phyloP scores from a whole-genome alignment of 2,797 vertebrate species.

The Paedocypris micromegethes region DNA sequence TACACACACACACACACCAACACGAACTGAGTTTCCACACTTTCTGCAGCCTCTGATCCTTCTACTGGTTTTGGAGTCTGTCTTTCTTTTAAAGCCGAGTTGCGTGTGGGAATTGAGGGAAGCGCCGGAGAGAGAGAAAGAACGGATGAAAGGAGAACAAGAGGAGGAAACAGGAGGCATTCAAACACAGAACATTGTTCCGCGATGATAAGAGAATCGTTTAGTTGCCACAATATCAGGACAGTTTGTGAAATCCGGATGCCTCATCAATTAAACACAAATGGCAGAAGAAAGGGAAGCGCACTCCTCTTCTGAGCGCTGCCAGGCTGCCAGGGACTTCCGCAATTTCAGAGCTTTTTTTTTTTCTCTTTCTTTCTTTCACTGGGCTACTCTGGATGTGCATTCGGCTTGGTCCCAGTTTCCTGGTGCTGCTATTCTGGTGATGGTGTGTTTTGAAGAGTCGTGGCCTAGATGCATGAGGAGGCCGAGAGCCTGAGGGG shows the following conservation, averaged over 20 bases:
- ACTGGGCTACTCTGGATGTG: conserved; percentile 2
- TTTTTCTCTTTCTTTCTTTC: conserved; percentile 11
- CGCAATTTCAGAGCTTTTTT: conserved; percentile 59
- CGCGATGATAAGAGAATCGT: conserved; percentile 32
- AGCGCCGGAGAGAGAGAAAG: conserved; percentile 35
- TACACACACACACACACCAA: no score
- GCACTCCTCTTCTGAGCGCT: conserved; percentile 39
- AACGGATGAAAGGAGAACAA: conserved; percentile 40
- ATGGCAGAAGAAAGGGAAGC: conserved; percentile 19
- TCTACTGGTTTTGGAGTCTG: no score
- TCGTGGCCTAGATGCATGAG: conserved; percentile 54
- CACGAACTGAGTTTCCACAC: no score
- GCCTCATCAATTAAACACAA: conserved; percentile 20
- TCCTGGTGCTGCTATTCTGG: conserved; percentile 55
- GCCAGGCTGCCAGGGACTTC: conserved; percentile 41
- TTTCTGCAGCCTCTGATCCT: no score
- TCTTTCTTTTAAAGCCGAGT: conserved; percentile 48
- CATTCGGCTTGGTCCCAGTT: conserved; percentile 58
- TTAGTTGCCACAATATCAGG: conserved; percentile 23
- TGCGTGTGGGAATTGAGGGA: conserved; percentile 37
- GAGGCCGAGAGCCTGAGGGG: conserved; percentile 14
- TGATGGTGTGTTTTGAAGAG: conserved; percentile 55
- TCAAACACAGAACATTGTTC: conserved; percentile 9
- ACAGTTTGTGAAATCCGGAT: conserved; percentile 7
- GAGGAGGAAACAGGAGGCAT: conserved; percentile 1